Percentiles rank a stretch among this genome's conserved stretches.
phyloP scores from a whole-genome alignment of 2,797 vertebrate genomes.

The Pseudochirops cupreus region DNA sequence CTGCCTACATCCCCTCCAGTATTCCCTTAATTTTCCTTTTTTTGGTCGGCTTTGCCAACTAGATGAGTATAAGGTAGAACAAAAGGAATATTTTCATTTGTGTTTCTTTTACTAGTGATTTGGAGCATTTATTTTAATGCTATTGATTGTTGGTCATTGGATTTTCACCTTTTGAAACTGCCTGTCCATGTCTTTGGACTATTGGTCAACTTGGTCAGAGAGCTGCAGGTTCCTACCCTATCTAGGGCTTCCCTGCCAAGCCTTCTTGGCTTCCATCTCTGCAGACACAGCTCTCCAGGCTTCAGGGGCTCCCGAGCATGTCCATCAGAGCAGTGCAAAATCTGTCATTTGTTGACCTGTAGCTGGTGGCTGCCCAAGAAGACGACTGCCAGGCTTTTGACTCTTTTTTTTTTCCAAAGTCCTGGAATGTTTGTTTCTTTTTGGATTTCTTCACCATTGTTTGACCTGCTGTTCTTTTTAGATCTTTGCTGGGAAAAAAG shows the following conservation, averaged over 20 bases:
- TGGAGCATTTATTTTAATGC: background rate
- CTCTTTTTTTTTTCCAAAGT: background rate
- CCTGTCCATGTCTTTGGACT: background rate
- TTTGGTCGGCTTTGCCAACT: background rate
- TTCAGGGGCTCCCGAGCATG: background rate
- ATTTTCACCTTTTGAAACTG: background rate
- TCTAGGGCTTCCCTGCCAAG: background rate
- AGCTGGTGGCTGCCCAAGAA: background rate
- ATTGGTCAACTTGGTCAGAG: background rate
- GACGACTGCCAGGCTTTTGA: background rate
- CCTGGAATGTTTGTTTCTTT: background rate
- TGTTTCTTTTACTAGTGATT: background rate
- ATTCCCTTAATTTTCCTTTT: background rate
- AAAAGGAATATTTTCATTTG: background rate
- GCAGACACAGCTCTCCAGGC: background rate
- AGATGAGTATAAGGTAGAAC: background rate
- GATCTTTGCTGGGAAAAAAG: background rate
- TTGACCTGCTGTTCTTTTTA: background rate
- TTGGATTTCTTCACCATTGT: background rate
- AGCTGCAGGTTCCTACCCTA: background rate
- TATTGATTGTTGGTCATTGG: background rate
- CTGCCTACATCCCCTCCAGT: background rate
- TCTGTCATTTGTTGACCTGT: rapidly evolving
- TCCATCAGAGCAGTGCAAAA: background rate
- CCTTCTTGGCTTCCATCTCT: background rate